Base-by-base conservation (phyloP, 2,113 vertebrate species). In the Chrysochloris asiatica region DNA sequence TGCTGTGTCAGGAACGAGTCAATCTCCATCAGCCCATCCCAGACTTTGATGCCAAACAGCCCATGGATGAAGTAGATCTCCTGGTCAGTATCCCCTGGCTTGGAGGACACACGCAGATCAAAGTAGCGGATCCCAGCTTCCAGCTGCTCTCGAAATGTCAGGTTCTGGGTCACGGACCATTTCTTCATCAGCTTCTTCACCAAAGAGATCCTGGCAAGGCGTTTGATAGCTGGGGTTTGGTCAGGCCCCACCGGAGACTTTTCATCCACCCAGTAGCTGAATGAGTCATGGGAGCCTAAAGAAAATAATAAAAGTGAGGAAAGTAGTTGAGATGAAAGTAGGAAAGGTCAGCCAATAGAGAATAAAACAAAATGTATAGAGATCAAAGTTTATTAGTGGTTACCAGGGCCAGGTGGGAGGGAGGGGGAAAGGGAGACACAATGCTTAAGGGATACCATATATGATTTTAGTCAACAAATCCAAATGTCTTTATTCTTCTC, bases 31-130 rank as follows among this genome's bases (percentile, higher is more conserved):
- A 99, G 97, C 4, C 99, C 99, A 21, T 99, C 99, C 71, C 97
- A 97, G 80, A 99, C 99, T 96, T 96, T 99, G 97, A 99, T 99
- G 84, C 99, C 99, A 96, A 99, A 99, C 78, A 99, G 98, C 17
- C 99, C 99, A 0, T 99, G 99, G 95, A 99, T 99, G 96, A 99
- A 99, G 92, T 99, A 99, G 85, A 98, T 98, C 94, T 99, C 99
- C 59, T 97, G 97, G 72, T 98, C 98, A 0, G 93, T 45, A 78
- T 99, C 98, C 2, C 98, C 98, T 0, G 99, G 99, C 96, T 99
- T 99, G 48, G 99, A 99, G 72, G 99, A 99, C 4, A 99, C 99
- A n/a, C 99, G 98, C 80, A 99, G 98, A 95, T 99, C 99, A 72
- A 99, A 99, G 97, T 99, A 99, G 69, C 99, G 99, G 79, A 99